Percentiles rank a stretch among this genome's conserved stretches.
phyloP scores from a whole-genome alignment of 2,888 invertebrate species.

The Abrostola tripartita region DNA sequence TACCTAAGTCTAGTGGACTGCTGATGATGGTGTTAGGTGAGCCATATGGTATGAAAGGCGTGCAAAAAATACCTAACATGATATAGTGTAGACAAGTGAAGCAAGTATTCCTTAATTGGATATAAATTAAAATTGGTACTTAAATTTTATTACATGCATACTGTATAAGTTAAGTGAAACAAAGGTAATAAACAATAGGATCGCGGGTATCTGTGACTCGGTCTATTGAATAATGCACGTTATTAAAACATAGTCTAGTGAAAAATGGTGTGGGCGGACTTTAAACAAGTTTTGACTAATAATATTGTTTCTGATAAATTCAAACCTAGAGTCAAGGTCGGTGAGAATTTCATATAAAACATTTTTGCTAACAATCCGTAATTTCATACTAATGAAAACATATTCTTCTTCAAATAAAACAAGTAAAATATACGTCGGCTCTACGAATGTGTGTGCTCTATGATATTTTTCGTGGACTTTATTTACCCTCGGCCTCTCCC shows the following conservation, averaged over 20 bases:
- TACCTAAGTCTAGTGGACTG: conserved; percentile 3
- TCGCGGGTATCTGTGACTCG: background rate
- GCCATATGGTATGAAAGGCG: conserved; percentile 1
- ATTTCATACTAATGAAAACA: conserved; percentile 9
- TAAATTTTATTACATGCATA: background rate
- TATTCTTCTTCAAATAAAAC: conserved; percentile 13
- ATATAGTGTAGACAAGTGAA: conserved; percentile 7
- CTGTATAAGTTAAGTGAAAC: background rate
- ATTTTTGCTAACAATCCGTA: background rate
- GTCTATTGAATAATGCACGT: conserved; percentile 1
- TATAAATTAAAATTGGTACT: background rate
- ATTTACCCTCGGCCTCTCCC: conserved; percentile 52
- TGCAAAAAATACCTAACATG: conserved; percentile 12
- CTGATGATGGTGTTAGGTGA: background rate
- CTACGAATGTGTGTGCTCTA: conserved; percentile 24
- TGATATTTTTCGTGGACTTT: conserved; percentile 54
- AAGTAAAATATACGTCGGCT: conserved; percentile 20
- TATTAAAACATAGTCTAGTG: background rate
- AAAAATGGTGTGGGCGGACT: background rate
- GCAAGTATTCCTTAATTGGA: conserved; percentile 8
- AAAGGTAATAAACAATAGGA: background rate
- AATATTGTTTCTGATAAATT: no score
- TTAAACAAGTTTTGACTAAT: background rate
- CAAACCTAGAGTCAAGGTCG: background rate
- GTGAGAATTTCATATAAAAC: background rate